Evolutionary conservation across 2,888 invertebrate genomes (phyloP), one percentile per base, ranked within the genome.

Genomic region (Drosophila rellima): DNA sequence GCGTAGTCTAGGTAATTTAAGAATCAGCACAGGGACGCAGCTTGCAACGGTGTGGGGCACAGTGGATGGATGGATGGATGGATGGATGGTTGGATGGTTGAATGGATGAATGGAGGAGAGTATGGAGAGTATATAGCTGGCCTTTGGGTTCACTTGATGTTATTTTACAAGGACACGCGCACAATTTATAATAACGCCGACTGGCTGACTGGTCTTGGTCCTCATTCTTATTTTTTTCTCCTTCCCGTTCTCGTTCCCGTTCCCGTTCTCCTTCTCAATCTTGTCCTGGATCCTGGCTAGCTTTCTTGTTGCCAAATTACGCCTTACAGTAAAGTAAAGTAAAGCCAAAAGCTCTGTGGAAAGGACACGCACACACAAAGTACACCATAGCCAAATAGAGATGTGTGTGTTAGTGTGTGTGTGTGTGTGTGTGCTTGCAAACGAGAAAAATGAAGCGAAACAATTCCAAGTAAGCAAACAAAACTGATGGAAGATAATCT

Each of bases 401-500:
- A 69, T 70, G 52, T 52, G 44, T 76, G 72, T 60, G 40, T 50
- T 37, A 68, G 67, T 65, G 62, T 60, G 40, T 50, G 40, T 70
- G 67, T 65, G 62, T 77, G 60, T 77, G 68, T 50, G 85, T 76
- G 68, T 85, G 82, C 72, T 74, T 61, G 83, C 75, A 79, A 86
- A 82, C 87, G 87, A 84, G 83, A 84, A 84, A 84, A 84, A 84
- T 84, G 89, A 84, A 89, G 84, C 89, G 84, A 84, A 84, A 84
- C 89, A 85, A 87, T 85, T 89, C 88, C 82, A 87, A 89, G 89
- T 87, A 85, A 89, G 89, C 89, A 85, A 85, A 85, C 84, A 85
- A 87, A 85, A 85, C 89, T 88, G 90, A 88, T 88, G 87, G 89
- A 82, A 91, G 90, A 90, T 90, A 90, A 91, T 91, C 90, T 90